phyloP scores from a whole-genome alignment of 2,797 vertebrate species.

The Esox lucius region DNA sequence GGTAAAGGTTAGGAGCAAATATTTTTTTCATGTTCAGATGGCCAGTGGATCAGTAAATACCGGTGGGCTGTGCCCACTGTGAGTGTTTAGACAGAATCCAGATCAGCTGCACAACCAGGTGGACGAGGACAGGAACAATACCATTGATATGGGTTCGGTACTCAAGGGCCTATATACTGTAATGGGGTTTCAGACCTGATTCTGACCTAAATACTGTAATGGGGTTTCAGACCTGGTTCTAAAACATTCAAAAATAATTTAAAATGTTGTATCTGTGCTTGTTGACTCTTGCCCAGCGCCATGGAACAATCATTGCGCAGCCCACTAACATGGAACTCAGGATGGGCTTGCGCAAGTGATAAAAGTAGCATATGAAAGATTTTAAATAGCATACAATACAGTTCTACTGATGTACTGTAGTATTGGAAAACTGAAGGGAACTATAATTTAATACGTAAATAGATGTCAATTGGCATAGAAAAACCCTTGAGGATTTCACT shows the following conservation, averaged over 20 bases:
- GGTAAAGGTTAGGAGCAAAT: too few relatives aligned
- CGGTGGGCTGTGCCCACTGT: too few relatives aligned
- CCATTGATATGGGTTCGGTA: too few relatives aligned
- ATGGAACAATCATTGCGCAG: not conserved
- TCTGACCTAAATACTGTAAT: too few relatives aligned
- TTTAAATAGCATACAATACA: not conserved
- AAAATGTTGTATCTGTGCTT: not conserved
- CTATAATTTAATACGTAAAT: conserved; percentile 19
- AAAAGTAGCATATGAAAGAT: not conserved
- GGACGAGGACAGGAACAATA: too few relatives aligned
- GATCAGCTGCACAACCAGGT: too few relatives aligned
- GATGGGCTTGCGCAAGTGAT: not conserved
- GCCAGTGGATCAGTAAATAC: too few relatives aligned
- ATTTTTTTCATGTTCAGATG: too few relatives aligned
- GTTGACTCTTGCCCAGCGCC: too few relatives aligned
- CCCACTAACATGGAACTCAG: not conserved
- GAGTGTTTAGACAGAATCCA: too few relatives aligned
- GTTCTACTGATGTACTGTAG: not conserved
- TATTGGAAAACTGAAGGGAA: not conserved
- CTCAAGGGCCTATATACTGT: too few relatives aligned
- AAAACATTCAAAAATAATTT: not conserved
- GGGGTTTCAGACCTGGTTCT: not conserved
- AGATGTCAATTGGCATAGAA: conserved; percentile 13
- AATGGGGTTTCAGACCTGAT: too few relatives aligned
- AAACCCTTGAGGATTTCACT: conserved; percentile 30